Evolutionary conservation across 2,113 vertebrate species (phyloP).

Genomic region (Mohoua ochrocephala): DNA sequence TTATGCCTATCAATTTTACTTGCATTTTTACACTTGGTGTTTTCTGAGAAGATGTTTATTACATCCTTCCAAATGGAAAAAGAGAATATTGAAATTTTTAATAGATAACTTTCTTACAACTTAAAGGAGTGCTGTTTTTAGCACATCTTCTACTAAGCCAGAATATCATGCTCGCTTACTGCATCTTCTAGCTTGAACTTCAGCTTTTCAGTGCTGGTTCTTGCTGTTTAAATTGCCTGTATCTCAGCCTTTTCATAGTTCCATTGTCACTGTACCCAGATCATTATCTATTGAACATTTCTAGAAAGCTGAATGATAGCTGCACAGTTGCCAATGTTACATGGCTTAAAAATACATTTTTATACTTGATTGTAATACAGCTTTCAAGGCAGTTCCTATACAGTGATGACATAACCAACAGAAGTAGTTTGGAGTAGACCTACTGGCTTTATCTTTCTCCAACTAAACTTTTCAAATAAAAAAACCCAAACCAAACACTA

Average conservation of each 20-base stretch:
- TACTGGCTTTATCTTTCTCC: background rate
- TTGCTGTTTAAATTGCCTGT: background rate
- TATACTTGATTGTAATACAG: background rate
- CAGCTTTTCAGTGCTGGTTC: background rate
- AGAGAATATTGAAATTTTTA: background rate
- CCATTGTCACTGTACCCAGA: background rate
- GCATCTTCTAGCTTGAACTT: background rate
- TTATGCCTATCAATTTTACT: background rate
- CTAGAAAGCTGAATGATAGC: background rate
- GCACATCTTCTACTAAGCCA: background rate
- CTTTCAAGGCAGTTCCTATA: background rate
- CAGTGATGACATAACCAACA: background rate
- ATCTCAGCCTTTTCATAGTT: background rate
- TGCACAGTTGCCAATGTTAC: background rate
- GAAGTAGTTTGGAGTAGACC: background rate
- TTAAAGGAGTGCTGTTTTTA: background rate
- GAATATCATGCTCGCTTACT: background rate
- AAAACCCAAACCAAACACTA: fast-evolving
- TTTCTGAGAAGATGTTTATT: background rate
- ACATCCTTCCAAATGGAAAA: background rate
- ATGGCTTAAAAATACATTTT: background rate
- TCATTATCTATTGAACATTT: background rate
- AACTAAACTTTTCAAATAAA: background rate
- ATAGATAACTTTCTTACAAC: background rate
- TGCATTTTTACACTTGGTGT: background rate